Base-by-base conservation (phyloP, 2,113 vertebrate species). In the Lepus timidus region DNA sequence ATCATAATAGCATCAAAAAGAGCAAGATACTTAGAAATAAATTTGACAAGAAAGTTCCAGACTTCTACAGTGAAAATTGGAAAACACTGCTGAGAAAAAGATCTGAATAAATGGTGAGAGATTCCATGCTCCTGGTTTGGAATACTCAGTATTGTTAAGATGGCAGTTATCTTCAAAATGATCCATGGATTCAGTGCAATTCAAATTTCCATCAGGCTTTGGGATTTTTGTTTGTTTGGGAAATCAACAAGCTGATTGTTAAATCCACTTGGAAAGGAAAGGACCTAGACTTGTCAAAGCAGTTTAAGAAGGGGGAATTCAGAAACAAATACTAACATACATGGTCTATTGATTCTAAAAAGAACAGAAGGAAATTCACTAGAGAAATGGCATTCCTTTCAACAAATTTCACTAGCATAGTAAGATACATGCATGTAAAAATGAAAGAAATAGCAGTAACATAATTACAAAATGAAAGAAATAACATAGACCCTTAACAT, bases 31-130 rank as follows among this genome's bases (percentile, higher is more conserved):
- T 88, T 74, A 75, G 23, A 16, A 83, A 74, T 83, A 58, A 61
- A 55, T 29, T 71, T n/a, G 80, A 73, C 11, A 31, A 31, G 44
- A 44, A 88, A 29, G 6, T 71, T 73, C n/a, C 36, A 88, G 61
- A 93, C 20, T 49, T 51, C 13, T 87, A 71, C n/a, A 44, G 12
- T 33, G 22, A 93, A 76, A 95, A 88, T 76, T 82, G 62, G 0
- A 90, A 88, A 91, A 64, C 14, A 64, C 4, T 81, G 20, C 20
- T 80, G 7, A 92, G 4, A 51, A 31, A 68, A 84, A 79, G 4
- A 83, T 20, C 49, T 61, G 91, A 97, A 79, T 74, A 44, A 80
- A 61, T 71, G 31, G 17, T 78, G 64, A 92, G 14, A 52, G 19
- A 65, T 67, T n/a, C 4, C 39, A 61, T 64, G 27, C 44, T 58